phyloP scores from a whole-genome alignment of 2,888 invertebrate species.

The Rotaria sp. region DNA sequence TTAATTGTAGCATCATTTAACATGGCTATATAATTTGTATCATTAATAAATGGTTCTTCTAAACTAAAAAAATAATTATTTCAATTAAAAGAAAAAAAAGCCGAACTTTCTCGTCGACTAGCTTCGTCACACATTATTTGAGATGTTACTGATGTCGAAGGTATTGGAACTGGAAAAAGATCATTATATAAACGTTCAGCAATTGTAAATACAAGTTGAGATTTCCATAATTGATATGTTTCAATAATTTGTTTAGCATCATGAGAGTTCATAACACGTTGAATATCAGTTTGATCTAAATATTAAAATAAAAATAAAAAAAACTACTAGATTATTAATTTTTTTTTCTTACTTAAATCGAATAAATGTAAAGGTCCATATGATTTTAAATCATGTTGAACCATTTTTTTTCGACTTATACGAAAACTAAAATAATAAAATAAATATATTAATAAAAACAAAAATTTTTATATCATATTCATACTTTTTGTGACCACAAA shows the following conservation, averaged over 20 bases:
- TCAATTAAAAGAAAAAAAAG: neutral
- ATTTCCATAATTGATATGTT: neutral
- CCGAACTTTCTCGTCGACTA: neutral
- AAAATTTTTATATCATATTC: neutral
- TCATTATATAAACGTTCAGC: neutral
- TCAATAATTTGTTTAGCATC: neutral
- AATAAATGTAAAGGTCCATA: neutral
- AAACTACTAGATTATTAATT: neutral
- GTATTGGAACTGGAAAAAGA: neutral
- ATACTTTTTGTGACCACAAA: neutral
- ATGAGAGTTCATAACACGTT: neutral
- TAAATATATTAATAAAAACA: neutral
- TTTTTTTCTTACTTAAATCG: neutral
- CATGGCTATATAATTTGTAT: neutral
- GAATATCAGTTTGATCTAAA: constrained; percentile 12
- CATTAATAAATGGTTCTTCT: neutral
- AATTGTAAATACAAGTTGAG: neutral
- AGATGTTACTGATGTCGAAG: neutral
- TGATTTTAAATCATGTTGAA: neutral
- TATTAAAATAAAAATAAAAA: too few relatives aligned
- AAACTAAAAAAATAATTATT: neutral
- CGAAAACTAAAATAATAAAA: neutral
- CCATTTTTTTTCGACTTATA: neutral
- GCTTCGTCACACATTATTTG: neutral
- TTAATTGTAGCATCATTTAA: neutral